A percentile compares a stretch with the other conserved stretches of the same genome.
Conservation (phyloP, 2,888 invertebrate genomes). For the Spodoptera exigua region DNA sequence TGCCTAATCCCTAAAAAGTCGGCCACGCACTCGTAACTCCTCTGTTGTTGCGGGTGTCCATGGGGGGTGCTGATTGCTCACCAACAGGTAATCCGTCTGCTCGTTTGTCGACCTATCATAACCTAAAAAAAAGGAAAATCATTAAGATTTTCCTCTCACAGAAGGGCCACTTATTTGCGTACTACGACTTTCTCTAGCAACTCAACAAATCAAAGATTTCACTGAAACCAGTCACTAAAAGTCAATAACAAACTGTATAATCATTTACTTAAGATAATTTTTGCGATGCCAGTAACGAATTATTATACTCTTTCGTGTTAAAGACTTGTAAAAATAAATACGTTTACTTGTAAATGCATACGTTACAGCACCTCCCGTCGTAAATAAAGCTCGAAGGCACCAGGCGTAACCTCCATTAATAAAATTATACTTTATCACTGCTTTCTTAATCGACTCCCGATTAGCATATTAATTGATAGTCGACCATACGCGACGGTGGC, state of each 20-base stretch:
- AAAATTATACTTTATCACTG: slow-evolving; percentile 49
- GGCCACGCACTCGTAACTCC: too few relatives aligned
- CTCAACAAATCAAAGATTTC: too few relatives aligned
- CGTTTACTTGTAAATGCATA: slow-evolving; percentile 27
- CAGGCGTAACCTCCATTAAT: slow-evolving; percentile 43
- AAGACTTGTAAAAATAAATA: slow-evolving; percentile 22
- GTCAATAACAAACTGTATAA: too few relatives aligned
- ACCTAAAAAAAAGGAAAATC: too few relatives aligned
- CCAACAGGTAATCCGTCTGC: too few relatives aligned
- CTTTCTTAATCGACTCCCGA: slow-evolving; percentile 28
- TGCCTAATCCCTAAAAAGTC: too few relatives aligned
- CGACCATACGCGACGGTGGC: slow-evolving; percentile 24
- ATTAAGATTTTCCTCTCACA: too few relatives aligned
- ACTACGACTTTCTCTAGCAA: not conserved
- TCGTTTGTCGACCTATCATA: too few relatives aligned
- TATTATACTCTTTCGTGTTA: slow-evolving; percentile 1
- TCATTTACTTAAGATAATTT: not conserved
- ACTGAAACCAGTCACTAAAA: too few relatives aligned
- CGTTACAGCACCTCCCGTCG: slow-evolving; percentile 15
- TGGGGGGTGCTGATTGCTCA: too few relatives aligned
- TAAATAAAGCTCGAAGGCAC: slow-evolving; percentile 28
- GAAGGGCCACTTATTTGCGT: too few relatives aligned
- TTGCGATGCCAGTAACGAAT: not conserved
- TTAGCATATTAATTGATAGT: slow-evolving; percentile 55
- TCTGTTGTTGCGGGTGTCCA: too few relatives aligned